Percentiles rank a stretch among this genome's conserved stretches.
phyloP scores from a whole-genome alignment of 1,140 invertebrate genomes.

The Nebria ingens region DNA sequence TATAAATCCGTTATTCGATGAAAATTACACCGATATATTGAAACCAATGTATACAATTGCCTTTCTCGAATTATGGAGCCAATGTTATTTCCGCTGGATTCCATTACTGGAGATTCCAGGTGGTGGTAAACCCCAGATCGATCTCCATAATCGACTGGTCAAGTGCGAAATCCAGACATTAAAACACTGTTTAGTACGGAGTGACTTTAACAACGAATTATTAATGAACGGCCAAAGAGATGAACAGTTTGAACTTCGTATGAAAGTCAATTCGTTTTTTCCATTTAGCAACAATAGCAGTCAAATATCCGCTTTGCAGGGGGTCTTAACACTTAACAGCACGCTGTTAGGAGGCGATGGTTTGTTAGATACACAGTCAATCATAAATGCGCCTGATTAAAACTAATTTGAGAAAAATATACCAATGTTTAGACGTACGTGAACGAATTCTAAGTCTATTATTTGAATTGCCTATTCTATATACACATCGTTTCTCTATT shows the following conservation, averaged over 20 bases:
- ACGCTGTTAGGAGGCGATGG: slow-evolving; percentile 26
- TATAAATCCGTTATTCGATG: slow-evolving; percentile 62
- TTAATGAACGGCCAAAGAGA: slow-evolving; percentile 23
- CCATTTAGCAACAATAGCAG: slow-evolving; percentile 33
- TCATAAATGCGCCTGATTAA: slow-evolving; percentile 23
- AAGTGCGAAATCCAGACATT: slow-evolving; percentile 45
- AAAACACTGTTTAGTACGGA: slow-evolving; percentile 31
- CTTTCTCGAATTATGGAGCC: slow-evolving; percentile 68
- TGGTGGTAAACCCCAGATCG: slow-evolving; percentile 59
- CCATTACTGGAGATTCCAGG: slow-evolving; percentile 67
- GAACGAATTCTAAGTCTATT: neutral
- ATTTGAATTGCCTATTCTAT: neutral
- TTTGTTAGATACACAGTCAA: slow-evolving; percentile 30
- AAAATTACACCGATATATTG: slow-evolving; percentile 32
- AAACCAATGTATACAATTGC: slow-evolving; percentile 43
- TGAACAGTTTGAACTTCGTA: slow-evolving; percentile 25
- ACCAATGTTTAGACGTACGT: neutral
- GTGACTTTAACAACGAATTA: slow-evolving; percentile 24
- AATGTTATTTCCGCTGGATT: slow-evolving; percentile 84
- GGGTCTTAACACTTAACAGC: slow-evolving; percentile 22
- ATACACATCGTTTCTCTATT: neutral
- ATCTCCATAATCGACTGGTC: slow-evolving; percentile 44
- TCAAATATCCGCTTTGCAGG: slow-evolving; percentile 8
- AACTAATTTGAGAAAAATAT: neutral
- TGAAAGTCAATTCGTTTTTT: slow-evolving; percentile 39